Conservation (phyloP, 2,113 vertebrate genomes). For the Empidonax alnorum region DNA sequence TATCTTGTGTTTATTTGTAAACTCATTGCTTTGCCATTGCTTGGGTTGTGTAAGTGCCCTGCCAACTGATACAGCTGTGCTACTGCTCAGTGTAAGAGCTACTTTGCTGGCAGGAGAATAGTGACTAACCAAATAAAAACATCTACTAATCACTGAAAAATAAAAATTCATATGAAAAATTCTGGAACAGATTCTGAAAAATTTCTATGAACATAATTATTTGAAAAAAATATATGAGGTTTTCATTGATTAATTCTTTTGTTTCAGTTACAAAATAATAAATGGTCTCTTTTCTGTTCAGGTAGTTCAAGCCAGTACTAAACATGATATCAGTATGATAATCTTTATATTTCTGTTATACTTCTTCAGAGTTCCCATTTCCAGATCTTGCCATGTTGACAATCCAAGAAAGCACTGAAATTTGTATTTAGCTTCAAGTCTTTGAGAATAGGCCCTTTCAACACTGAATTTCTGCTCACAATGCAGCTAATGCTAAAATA, state of each 20-base stretch:
- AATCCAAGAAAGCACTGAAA: background rate
- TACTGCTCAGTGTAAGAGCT: background rate
- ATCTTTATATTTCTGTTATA: background rate
- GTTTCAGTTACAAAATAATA: background rate
- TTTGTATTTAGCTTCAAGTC: background rate
- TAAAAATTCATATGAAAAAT: background rate
- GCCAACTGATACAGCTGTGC: background rate
- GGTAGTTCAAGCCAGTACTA: background rate
- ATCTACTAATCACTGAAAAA: background rate
- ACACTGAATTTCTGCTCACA: background rate
- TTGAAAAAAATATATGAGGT: fast-evolving
- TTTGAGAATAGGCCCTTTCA: background rate
- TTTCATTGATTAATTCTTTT: background rate
- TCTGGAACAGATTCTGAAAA: background rate
- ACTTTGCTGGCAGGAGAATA: background rate
- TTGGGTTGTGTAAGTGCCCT: background rate
- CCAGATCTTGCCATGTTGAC: background rate
- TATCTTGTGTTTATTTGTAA: background rate
- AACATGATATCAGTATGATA: background rate
- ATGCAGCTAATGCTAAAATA: background rate
- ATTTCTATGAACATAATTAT: background rate
- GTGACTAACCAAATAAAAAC: background rate
- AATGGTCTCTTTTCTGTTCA: background rate
- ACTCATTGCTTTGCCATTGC: background rate
- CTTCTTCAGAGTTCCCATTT: background rate